These are phyloP conservation scores for Pterois miles DNA, from an alignment of 2,797 vertebrate genomes.

Conservation along the genomic window DNA sequence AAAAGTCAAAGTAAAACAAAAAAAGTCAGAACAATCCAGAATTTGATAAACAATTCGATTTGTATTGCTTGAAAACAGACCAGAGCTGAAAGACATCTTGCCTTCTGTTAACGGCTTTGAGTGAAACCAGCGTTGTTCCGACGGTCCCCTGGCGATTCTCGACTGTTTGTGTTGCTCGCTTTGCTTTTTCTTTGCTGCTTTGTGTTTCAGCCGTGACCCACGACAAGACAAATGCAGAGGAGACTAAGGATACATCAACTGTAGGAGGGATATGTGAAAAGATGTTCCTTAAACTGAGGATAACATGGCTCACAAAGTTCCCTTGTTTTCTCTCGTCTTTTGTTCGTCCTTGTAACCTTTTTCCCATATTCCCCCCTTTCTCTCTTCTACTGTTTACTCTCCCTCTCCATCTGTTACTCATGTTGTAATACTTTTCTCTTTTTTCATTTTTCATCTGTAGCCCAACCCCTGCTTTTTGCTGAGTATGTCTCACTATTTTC, in stretches of 20 bases:
- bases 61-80: constrained; percentile 74
- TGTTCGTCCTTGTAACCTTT: constrained; percentile 50
- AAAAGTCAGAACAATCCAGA: constrained; percentile 48
- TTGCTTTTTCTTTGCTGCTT: constrained; percentile 54
- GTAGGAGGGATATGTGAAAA: constrained; percentile 47
- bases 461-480: background rate
- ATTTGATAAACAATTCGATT: constrained; percentile 72
- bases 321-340: constrained; percentile 55
- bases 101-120: constrained; percentile 71
- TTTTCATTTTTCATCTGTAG: constrained; percentile 11
- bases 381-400: constrained; percentile 18
- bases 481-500: background rate
- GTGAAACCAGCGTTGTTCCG: constrained; percentile 70
- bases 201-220: constrained; percentile 68
- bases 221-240: constrained; percentile 46
- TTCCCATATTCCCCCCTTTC: constrained; percentile 42
- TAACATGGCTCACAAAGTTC: constrained; percentile 52
- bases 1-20: constrained; percentile 17
- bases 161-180: constrained; percentile 61
- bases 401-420: constrained; percentile 39
- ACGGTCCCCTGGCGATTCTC: constrained; percentile 47
- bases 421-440: constrained; percentile 30
- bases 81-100: constrained; percentile 64
- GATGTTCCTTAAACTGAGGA: constrained; percentile 40
- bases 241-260: constrained; percentile 48